Evolutionary conservation across 2,888 invertebrate species (phyloP).

Genomic region (Eupeodes latifasciatus): DNA sequence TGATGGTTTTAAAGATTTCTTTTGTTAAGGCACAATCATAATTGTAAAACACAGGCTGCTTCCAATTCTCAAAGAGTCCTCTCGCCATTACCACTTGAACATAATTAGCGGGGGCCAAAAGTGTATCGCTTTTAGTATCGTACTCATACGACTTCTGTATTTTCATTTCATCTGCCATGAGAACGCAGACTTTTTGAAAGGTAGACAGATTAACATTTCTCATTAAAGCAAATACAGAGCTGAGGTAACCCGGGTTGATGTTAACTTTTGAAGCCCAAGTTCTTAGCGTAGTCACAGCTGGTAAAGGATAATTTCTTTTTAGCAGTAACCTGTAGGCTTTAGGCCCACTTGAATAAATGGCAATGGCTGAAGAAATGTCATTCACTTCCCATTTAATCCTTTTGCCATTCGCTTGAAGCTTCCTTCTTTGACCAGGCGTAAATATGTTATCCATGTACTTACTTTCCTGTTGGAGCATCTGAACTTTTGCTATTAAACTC

Average conservation of each 20-base stretch:
- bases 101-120: slow-evolving; percentile 48
- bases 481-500: slow-evolving; percentile 10
- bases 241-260: slow-evolving; percentile 42
- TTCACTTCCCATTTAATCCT: neutral
- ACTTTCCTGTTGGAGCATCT: neutral
- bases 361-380: slow-evolving; percentile 45
- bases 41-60: slow-evolving; percentile 25
- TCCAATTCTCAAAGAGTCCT: slow-evolving; percentile 44
- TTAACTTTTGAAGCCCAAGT: slow-evolving; percentile 36
- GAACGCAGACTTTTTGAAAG: slow-evolving; percentile 41
- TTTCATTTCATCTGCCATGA: slow-evolving; percentile 53
- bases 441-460: too few relatives aligned
- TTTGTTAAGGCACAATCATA: slow-evolving; percentile 28
- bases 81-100: slow-evolving; percentile 35
- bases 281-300: neutral
- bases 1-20: slow-evolving; percentile 32
- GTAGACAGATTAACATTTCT: slow-evolving; percentile 18
- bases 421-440: too few relatives aligned
- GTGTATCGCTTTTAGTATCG: slow-evolving; percentile 42
- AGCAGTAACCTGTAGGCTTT: slow-evolving; percentile 20
- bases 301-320: slow-evolving; percentile 33
- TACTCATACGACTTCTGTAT: slow-evolving; percentile 48
- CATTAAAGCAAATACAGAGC: slow-evolving; percentile 31
- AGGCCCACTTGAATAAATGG: slow-evolving; percentile 42
- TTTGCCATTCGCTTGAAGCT: slow-evolving; percentile 20